Evolutionary conservation across 1,140 invertebrate species (phyloP), one percentile per base, ranked within the genome.

Genomic region (Neodiprion lecontei): DNA sequence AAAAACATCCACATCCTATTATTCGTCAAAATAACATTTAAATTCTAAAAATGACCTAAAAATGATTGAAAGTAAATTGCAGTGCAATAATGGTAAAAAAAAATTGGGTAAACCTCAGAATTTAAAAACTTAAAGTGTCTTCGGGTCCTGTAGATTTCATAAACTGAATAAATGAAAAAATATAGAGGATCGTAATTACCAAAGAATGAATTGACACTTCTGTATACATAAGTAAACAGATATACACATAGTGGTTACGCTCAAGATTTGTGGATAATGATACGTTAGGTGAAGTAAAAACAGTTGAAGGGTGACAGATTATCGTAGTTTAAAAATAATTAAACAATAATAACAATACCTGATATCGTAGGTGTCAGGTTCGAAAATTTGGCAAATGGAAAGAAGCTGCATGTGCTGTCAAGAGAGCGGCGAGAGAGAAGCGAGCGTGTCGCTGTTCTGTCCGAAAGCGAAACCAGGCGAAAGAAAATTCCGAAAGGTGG

Each of bases 321-420:
- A 17, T 65, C 61, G 17, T 65, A 7, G 17, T 65, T 65, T 21
- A 65, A 14, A 65, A 14, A 65, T 1, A 3, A 65, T 65, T 65
- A 65, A 65, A 17, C 4, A 65, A 65, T 65, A 65, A 14, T 65
- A 65, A 65, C 1, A 48, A 48, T 75, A 82, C 80, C 78, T 84
- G 47, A 77, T 75, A 69, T 74, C 69, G 75, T 76, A 97, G 96
- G 96, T 97, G 8, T 97, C 96, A n/a, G 96, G 96, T 11, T 97
- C 95, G 76, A 97, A 97, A 90, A 96, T 97, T 83, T 98, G 96
- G 96, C 96, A 97, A 91, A 97, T 96, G 92, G 96, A 98, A 86
- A 89, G 96, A 66, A 97, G 95, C 10, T 97, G 96, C 81, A 97
- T 97, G 93, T 98, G 96, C 84, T 98, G 96, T 87, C 96, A 97